phyloP scores from a whole-genome alignment of 2,113 vertebrate genomes.

The Tenrec ecaudatus region DNA sequence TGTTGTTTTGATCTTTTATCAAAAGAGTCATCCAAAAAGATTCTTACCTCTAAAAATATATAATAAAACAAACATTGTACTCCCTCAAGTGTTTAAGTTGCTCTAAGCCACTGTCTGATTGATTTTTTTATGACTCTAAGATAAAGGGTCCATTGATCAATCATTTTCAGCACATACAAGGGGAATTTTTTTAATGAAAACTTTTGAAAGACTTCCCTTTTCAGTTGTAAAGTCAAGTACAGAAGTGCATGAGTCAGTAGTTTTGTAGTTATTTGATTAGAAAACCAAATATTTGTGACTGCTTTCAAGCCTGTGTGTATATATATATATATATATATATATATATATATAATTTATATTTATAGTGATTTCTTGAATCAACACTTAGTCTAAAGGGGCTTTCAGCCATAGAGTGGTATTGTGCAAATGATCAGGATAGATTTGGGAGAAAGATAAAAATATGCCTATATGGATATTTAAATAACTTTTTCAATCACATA shows the following conservation, averaged over 20 bases:
- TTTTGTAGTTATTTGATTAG: constrained; percentile 55
- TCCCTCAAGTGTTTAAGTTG: constrained; percentile 3
- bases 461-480: background rate
- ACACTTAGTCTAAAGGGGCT: background rate
- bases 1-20: background rate
- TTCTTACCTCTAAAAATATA: background rate
- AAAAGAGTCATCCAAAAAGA: background rate
- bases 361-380: constrained; percentile 1
- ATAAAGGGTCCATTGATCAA: background rate
- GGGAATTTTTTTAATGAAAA: background rate
- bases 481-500: constrained; percentile 15
- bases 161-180: background rate
- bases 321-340: too few species aligned
- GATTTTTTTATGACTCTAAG: background rate
- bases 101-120: background rate
- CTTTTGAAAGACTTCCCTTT: background rate
- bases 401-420: background rate
- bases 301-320: background rate
- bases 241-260: background rate
- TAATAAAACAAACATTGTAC: background rate
- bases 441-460: background rate
- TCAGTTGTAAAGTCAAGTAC: background rate
- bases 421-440: background rate
- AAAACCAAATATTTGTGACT: constrained; percentile 16
- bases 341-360: background rate